phyloP scores from a whole-genome alignment of 1,140 invertebrate species.

The Nebria ingens region DNA sequence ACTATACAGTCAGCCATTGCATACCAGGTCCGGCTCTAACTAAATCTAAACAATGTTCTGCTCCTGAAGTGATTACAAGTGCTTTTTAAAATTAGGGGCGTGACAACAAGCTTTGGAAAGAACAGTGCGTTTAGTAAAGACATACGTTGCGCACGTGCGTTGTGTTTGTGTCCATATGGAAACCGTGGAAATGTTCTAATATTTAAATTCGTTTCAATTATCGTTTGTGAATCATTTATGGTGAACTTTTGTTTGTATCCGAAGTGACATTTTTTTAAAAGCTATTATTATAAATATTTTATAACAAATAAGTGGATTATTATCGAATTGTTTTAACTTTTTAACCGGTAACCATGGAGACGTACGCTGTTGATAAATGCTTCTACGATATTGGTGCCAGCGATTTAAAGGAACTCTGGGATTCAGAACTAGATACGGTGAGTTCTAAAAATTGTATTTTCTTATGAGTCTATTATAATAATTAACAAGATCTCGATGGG shows the following conservation, averaged over 20 bases:
- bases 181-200: not conserved
- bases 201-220: no score
- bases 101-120: no score
- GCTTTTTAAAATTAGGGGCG: not conserved
- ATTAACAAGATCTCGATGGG: no score
- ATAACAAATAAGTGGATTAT: not conserved
- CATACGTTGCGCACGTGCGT: not conserved
- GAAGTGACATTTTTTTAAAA: not conserved
- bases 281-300: not conserved
- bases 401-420: slow-evolving; percentile 65
- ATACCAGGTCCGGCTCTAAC: not conserved
- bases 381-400: slow-evolving; percentile 55
- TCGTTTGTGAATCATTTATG: not conserved
- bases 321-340: not conserved
- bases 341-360: slow-evolving; percentile 41
- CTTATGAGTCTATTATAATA: no score
- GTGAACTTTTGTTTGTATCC: not conserved
- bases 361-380: slow-evolving; percentile 19
- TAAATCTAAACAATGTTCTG: not conserved
- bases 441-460: no score
- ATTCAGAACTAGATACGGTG: slow-evolving; percentile 65
- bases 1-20: not conserved
- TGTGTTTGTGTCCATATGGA: slow-evolving; percentile 7
- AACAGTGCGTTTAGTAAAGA: not conserved
- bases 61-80: not conserved